Percentiles rank a stretch among this genome's conserved stretches.
Evolutionary conservation across 2,113 vertebrate genomes (phyloP).

Genomic region (Crypturellus undulatus): DNA sequence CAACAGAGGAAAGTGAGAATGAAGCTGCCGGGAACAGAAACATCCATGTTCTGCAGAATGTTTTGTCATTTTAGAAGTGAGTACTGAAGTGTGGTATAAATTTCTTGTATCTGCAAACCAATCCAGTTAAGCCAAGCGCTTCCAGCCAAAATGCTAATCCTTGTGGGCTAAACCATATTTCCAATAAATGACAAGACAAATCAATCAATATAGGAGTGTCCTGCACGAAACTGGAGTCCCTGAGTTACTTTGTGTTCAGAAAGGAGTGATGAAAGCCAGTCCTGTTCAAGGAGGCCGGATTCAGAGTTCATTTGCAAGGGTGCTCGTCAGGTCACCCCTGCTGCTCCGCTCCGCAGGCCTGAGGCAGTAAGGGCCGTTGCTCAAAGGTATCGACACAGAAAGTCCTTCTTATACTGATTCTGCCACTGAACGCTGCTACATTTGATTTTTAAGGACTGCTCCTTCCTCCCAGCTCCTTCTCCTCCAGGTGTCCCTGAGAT

Average conservation of each 20-base stretch:
- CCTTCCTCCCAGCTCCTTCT: conserved; percentile 25
- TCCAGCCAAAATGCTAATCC: not conserved
- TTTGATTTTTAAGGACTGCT: conserved; percentile 51
- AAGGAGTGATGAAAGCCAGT: not conserved
- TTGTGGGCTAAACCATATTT: not conserved
- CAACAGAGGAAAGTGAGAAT: not conserved
- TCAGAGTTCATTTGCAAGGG: not conserved
- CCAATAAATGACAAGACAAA: not conserved
- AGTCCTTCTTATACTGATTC: conserved; percentile 54
- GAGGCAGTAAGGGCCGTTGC: not conserved
- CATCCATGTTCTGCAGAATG: not conserved
- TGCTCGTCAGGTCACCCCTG: not conserved
- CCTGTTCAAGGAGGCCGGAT: not conserved
- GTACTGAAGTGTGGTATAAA: not conserved
- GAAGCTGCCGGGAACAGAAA: not conserved
- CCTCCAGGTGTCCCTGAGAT: not conserved
- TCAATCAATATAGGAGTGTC: not conserved
- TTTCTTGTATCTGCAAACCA: not conserved
- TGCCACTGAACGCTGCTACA: not conserved
- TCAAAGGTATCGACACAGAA: conserved; percentile 53
- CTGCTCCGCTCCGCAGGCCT: not conserved
- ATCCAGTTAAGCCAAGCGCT: not conserved
- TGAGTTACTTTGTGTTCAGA: not conserved
- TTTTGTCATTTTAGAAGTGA: not conserved
- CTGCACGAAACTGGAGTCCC: not conserved